A percentile compares a stretch with the other conserved stretches of the same genome.
These are phyloP conservation scores for Podilymbus podiceps DNA, from an alignment of 2,113 vertebrate genomes.

Conservation along the genomic window DNA sequence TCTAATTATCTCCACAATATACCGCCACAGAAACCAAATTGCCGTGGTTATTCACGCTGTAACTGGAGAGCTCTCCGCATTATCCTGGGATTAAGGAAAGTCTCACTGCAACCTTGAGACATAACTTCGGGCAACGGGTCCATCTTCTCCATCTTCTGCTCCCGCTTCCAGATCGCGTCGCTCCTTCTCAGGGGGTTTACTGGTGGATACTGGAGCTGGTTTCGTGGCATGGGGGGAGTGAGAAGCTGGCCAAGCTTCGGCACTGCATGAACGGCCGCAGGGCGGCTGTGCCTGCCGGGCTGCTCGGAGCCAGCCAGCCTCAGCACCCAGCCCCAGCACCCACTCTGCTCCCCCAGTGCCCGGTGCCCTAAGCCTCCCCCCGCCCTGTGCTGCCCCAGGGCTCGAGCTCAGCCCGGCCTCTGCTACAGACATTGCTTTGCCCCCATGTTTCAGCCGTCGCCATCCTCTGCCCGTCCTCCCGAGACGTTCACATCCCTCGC, in stretches of 20 bases:
- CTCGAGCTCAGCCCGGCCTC: neutral
- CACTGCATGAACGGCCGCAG: neutral
- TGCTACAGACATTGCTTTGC: fast-evolving
- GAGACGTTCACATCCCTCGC: neutral
- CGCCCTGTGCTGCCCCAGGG: neutral
- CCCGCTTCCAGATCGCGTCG: fast-evolving
- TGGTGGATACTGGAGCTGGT: neutral
- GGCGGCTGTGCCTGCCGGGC: neutral
- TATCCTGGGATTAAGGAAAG: neutral
- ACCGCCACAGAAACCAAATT: neutral
- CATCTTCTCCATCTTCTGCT: neutral
- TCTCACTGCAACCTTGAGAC: neutral
- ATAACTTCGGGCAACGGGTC: neutral
- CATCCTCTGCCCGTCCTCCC: fast-evolving
- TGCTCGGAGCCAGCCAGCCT: neutral
- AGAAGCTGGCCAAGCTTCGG: neutral
- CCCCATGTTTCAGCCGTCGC: fast-evolving
- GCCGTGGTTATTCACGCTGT: neutral
- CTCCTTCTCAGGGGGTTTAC: neutral
- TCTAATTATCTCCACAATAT: neutral
- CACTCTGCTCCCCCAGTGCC: neutral
- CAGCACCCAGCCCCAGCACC: neutral
- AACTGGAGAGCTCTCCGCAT: neutral
- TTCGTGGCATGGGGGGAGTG: neutral
- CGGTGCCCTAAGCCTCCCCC: neutral